Conservation (phyloP, 2,797 vertebrate genomes). For the Halcyon smyrnensis region DNA sequence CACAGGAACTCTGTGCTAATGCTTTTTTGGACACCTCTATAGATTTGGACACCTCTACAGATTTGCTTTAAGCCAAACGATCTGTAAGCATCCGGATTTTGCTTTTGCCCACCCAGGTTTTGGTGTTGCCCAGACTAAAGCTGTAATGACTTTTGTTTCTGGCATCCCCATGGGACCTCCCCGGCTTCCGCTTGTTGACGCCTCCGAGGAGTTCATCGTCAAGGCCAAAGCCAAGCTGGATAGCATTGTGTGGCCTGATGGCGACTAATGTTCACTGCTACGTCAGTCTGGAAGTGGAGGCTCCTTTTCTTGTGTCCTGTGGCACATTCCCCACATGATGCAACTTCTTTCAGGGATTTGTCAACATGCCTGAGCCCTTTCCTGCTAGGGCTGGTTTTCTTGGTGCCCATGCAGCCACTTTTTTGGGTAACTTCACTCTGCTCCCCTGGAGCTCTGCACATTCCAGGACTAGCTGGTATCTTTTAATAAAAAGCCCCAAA, state of each 20-base stretch:
- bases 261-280: background rate
- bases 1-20: background rate
- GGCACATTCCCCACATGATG: background rate
- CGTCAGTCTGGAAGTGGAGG: background rate
- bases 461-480: background rate
- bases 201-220: constrained; percentile 57
- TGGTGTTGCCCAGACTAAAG: constrained; percentile 90
- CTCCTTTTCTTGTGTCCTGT: background rate
- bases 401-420: fast-evolving
- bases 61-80: background rate
- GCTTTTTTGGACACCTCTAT: background rate
- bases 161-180: constrained; percentile 91
- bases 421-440: background rate
- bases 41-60: background rate
- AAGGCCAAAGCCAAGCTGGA: constrained; percentile 80
- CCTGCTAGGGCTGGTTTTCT: background rate
- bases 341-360: constrained; percentile 25
- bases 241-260: constrained; percentile 51
- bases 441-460: background rate
- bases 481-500: background rate
- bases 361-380: background rate
- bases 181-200: constrained; percentile 84
- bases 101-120: constrained; percentile 81
- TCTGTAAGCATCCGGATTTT: background rate
- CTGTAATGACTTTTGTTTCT: constrained; percentile 88